Percentiles rank a stretch among this genome's conserved stretches.
Evolutionary conservation across 2,797 vertebrate genomes (phyloP).

Genomic region (Coccyzus lansbergi): DNA sequence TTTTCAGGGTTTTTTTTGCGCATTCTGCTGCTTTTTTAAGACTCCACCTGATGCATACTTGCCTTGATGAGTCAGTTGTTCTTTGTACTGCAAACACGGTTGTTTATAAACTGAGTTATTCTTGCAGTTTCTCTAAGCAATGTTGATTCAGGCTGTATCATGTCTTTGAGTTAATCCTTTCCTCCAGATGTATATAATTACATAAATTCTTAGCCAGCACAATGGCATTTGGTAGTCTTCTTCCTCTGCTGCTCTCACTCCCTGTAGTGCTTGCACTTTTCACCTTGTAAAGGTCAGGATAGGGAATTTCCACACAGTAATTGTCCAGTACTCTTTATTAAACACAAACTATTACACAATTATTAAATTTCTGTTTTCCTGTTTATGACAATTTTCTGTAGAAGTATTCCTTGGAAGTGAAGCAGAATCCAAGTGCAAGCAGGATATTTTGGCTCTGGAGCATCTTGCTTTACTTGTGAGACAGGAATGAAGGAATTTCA

Average conservation of each 20-base stretch:
- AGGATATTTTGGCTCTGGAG: neutral
- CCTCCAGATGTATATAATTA: neutral
- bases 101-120: neutral
- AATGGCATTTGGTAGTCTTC: neutral
- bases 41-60: neutral
- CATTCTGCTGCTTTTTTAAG: neutral
- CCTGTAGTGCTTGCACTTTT: neutral
- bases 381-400: neutral
- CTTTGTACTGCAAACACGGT: neutral
- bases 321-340: neutral
- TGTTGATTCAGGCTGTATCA: neutral
- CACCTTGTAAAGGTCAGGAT: conserved; percentile 21
- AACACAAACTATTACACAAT: neutral
- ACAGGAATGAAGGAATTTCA: neutral
- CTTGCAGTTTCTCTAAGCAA: conserved; percentile 21
- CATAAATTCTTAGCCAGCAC: neutral
- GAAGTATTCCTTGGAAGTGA: neutral
- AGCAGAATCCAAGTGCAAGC: neutral
- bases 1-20: neutral
- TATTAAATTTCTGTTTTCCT: conserved; percentile 1
- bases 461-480: fast-evolving
- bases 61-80: conserved; percentile 9
- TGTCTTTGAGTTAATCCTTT: neutral
- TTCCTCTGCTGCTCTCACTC: neutral
- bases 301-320: neutral